Evolutionary conservation across 2,113 vertebrate species (phyloP), one percentile per base, ranked within the genome.

Genomic region (Megalops atlanticus): DNA sequence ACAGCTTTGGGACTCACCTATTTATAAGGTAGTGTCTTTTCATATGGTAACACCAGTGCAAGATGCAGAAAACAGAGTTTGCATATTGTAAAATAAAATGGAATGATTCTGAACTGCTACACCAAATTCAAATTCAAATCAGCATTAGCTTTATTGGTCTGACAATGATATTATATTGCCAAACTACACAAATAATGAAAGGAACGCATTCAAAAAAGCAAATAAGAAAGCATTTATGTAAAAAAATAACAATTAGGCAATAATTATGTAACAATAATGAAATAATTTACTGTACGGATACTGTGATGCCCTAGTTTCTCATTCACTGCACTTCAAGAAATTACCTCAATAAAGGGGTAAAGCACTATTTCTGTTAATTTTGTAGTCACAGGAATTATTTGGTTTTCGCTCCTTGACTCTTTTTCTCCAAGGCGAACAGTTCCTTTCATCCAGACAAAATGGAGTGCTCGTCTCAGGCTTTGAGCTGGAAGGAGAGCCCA

Each of bases 401-500:
- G 74, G 36, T 87, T 70, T 71, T 80, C 18, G 10, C 47, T 14
- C 8, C 47, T 52, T 5, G 3, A 45, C 16, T 76, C 83, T 77
- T 85, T 39, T 41, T 72, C 24, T 6, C 85, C 45, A 91, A 96
- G 95, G 91, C 91, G 40, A 92, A 92, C 78, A 85, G 88, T 88
- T 88, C 92, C 0, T 92, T 95, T 91, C 93, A 93, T 82, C 81
- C 89, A 39, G 95, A 96, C 87, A 93, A 91, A 86, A 82, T 92
- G 82, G 95, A 95, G 39, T 94, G 93, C 82, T 82, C 92, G 84
- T 70, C 78, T 24, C 94, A 95, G 90, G 88, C 80, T 74, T 90
- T 92, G 39, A 84, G 76, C 83, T 95, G 95, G 96, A 95, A 93
- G 87, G 92, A 94, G 43, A 94, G 91, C 87, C 90, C 95, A 27